Conservation (phyloP, 2,113 vertebrate genomes). For the Strigops habroptila region DNA sequence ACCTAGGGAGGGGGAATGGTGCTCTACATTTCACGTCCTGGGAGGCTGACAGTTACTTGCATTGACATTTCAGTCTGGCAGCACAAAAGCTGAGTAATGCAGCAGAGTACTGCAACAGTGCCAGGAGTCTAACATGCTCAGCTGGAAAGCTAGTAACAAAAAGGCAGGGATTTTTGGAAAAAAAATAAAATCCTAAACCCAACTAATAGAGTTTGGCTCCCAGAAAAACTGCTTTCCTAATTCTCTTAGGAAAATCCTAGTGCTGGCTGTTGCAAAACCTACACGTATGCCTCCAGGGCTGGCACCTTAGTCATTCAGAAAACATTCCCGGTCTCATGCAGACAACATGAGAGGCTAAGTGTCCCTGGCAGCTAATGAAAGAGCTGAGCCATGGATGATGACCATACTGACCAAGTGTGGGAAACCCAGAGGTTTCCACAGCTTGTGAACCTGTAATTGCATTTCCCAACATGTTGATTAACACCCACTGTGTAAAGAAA, state of each 20-base stretch:
- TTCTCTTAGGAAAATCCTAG: conserved; percentile 6
- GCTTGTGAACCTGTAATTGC: background rate
- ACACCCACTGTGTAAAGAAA: background rate
- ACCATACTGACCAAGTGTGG: background rate
- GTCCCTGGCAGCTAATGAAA: conserved; percentile 12
- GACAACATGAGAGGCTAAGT: background rate
- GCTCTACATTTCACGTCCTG: background rate
- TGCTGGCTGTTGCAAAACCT: background rate
- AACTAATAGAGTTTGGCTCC: background rate
- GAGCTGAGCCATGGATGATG: background rate
- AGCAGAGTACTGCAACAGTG: background rate
- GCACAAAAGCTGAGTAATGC: conserved; percentile 35
- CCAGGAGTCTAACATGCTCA: conserved; percentile 11
- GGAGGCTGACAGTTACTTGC: background rate
- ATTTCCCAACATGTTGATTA: conserved; percentile 45
- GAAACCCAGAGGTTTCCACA: conserved; percentile 27
- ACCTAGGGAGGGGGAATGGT: background rate
- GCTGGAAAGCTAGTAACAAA: background rate
- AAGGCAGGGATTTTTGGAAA: background rate
- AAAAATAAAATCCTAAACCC: background rate
- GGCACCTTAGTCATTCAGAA: background rate
- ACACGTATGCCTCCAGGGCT: background rate
- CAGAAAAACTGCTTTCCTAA: background rate
- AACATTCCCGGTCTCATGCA: background rate
- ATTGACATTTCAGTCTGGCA: conserved; percentile 14